Conservation (phyloP, 2,888 invertebrate genomes). For the Ypsolopha scabrella region DNA sequence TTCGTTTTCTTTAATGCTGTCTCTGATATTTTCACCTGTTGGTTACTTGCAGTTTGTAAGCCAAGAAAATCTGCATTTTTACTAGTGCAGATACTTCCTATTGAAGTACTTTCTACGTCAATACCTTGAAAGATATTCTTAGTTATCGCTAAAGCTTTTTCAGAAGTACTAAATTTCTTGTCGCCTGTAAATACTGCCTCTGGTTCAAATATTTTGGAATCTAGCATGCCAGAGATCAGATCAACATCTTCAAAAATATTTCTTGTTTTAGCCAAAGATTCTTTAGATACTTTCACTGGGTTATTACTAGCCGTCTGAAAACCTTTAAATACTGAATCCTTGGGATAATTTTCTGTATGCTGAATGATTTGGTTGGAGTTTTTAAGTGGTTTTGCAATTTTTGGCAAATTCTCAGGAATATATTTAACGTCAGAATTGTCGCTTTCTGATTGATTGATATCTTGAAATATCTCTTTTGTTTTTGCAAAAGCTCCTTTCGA, state of each 20-base stretch:
- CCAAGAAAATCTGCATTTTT: constrained; percentile 1
- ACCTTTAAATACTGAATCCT: constrained; percentile 12
- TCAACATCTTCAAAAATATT: constrained; percentile 29
- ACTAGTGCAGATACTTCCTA: constrained; percentile 4
- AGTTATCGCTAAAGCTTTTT: constrained; percentile 19
- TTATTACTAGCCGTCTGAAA: constrained; percentile 27
- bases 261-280: constrained; percentile 28
- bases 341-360: neutral
- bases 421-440: neutral
- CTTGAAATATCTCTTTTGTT: constrained; percentile 18
- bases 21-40: constrained; percentile 15
- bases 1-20: constrained; percentile 22
- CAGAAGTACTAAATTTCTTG: constrained; percentile 20
- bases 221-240: no score
- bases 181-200: constrained; percentile 15
- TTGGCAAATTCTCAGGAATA: constrained; percentile 27
- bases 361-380: constrained; percentile 35
- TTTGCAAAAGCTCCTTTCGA: constrained; percentile 20
- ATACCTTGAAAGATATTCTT: constrained; percentile 27
- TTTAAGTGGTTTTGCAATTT: constrained; percentile 35
- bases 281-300: constrained; percentile 21
- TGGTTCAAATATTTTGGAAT: neutral
- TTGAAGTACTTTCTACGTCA: constrained; percentile 20
- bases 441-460: constrained; percentile 8
- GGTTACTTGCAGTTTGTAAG: constrained; percentile 11